Evolutionary conservation across 2,113 vertebrate species (phyloP).

Genomic region (Microtus pennsylvanicus): DNA sequence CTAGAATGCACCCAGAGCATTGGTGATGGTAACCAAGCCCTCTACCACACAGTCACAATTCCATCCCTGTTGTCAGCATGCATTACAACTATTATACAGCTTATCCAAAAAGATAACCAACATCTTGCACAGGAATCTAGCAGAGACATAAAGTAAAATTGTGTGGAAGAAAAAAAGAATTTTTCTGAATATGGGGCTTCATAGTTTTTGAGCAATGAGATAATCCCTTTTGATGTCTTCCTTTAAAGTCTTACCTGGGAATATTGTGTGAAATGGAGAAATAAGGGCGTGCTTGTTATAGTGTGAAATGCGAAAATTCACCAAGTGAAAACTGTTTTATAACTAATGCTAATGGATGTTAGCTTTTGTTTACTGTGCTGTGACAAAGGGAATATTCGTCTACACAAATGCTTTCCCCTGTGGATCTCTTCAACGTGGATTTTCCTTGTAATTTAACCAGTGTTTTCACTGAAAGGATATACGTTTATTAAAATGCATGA

Average conservation of each 20-base stretch:
- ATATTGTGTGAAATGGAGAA: not conserved
- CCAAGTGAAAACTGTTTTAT: not conserved
- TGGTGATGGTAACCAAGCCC: too few relatives aligned
- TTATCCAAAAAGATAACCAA: too few relatives aligned
- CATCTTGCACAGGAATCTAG: not conserved
- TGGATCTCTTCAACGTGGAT: not conserved
- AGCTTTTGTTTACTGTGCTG: not conserved
- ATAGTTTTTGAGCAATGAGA: not conserved
- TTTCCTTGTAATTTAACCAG: not conserved
- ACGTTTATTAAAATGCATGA: not conserved
- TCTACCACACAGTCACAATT: not conserved
- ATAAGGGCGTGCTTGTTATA: not conserved
- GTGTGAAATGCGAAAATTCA: not conserved
- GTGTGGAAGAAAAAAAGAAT: too few relatives aligned
- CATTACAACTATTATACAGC: not conserved
- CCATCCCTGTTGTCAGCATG: too few relatives aligned
- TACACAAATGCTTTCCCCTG: not conserved
- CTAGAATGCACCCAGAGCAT: not conserved
- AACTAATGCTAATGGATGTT: not conserved
- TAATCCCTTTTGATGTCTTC: too few relatives aligned
- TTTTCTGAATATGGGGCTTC: not conserved
- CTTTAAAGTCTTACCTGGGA: not conserved
- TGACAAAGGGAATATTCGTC: not conserved
- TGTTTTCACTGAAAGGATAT: not conserved
- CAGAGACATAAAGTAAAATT: not conserved